Base-by-base conservation (phyloP, 1,140 invertebrate genomes). In the Archegozetes longisetosus region DNA sequence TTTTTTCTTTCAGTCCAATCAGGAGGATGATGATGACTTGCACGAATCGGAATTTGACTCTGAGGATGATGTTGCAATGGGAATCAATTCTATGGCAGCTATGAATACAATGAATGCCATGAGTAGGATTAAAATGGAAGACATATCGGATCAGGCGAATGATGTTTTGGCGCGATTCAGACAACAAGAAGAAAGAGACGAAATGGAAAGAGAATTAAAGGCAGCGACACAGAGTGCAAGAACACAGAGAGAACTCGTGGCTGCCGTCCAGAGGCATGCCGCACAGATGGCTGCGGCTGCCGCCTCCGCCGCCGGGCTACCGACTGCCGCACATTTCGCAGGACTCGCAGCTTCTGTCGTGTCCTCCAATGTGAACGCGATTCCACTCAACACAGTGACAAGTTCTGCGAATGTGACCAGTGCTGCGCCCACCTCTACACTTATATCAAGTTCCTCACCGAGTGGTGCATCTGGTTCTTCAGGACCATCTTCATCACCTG, bases 1-100 rank as follows among this genome's bases (percentile, higher is more conserved):
- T 13, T 40, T 61, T 53, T 49, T 60, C 22, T 17, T 25, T 12
- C 47, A 63, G 57, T 65, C 61, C 32, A 61, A 60, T 61, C 55
- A 60, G 22, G 64, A 65, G 50, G 65, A 62, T 29, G 65, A 62
- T n/a, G 65, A 65, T 40, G 62, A 64, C n/a, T 9, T 50, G 53
- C 25, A 56, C 9, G 56, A 40, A 20, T 22, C 26, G 22, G 55
- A 62, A 3, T 50, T 48, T 46, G 53, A 53, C 40, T 20, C 32
- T 49, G 60, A 55, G n/a, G 29, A 51, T 14, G 53, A 25, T 14
- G 6, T 40, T 6, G 32, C 32, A 40, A 40, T 40, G 32, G 6
- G 6, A 17, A 9, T 40, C 6, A 40, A 40, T 40, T 40, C 51
- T 4, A 29, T 23, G 24, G n/a, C 27, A 28, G 55, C 28, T 17